phyloP scores from a whole-genome alignment of 2,888 invertebrate genomes.

The Therioaphis trifolii region DNA sequence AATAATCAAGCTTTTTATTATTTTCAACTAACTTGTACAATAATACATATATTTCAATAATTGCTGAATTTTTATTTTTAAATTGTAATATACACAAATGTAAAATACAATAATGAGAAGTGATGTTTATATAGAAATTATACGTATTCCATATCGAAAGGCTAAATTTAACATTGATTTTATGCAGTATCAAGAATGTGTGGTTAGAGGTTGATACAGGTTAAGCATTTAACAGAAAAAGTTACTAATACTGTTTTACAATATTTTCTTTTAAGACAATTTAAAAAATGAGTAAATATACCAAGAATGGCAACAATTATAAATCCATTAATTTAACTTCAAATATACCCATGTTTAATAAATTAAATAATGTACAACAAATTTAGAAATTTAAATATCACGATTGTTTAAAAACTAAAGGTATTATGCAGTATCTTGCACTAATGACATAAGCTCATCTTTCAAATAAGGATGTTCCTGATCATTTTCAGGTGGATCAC shows the following conservation, averaged over 20 bases:
- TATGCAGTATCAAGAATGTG: background rate
- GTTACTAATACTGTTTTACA: background rate
- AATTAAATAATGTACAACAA: constrained; percentile 21
- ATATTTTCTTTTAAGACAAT: background rate
- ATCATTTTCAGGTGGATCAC: constrained; percentile 72
- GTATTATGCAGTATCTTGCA: constrained; percentile 69
- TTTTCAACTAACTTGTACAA: too few relatives aligned
- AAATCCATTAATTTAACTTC: background rate
- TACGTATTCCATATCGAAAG: background rate
- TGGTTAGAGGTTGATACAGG: background rate
- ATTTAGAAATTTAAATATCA: constrained; percentile 51
- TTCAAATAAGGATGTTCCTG: constrained; percentile 74
- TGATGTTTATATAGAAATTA: too few relatives aligned
- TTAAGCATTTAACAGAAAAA: background rate
- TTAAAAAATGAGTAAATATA: background rate
- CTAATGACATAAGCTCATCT: constrained; percentile 80
- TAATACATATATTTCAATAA: constrained; percentile 5
- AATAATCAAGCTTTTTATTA: too few relatives aligned
- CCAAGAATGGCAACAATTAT: background rate
- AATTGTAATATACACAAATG: background rate
- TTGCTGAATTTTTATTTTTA: background rate
- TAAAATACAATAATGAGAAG: too few relatives aligned
- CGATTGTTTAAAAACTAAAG: constrained; percentile 20
- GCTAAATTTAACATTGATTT: background rate
- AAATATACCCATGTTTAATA: constrained; percentile 9